These are phyloP conservation scores for Antechinus flavipes DNA, from an alignment of 2,113 vertebrate genomes.

Conservation along the genomic window DNA sequence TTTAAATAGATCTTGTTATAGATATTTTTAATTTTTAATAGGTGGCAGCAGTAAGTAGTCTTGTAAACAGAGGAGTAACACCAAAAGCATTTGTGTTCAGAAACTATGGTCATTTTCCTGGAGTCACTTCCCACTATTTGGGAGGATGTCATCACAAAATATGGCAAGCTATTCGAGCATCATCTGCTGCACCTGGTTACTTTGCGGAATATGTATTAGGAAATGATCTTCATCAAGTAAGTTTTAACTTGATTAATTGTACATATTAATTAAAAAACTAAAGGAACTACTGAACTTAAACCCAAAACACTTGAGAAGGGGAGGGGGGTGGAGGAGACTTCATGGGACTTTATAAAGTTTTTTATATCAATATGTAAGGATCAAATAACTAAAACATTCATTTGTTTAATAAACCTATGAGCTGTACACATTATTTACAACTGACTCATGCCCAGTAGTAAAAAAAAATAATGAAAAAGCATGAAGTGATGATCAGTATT, in stretches of 20 bases:
- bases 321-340: not conserved
- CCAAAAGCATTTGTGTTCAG: conserved; percentile 96
- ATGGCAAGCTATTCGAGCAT: conserved; percentile 96
- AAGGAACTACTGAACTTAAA: not conserved
- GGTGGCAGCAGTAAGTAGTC: conserved; percentile 96
- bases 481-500: not conserved
- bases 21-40: conserved; percentile 67
- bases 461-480: conserved; percentile 29
- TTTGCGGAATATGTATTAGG: conserved; percentile 95
- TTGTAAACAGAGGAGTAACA: conserved; percentile 93
- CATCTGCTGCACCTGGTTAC: conserved; percentile 96
- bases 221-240: conserved; percentile 95
- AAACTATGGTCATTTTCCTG: conserved; percentile 95
- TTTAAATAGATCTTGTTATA: conserved; percentile 17
- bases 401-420: not conserved
- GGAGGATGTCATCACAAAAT: conserved; percentile 95
- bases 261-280: not conserved
- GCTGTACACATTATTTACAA: not conserved
- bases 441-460: conserved; percentile 3
- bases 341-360: not conserved
- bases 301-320: not conserved
- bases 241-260: conserved; percentile 39
- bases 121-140: conserved; percentile 93
- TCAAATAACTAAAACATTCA: not conserved
- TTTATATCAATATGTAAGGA: not conserved